Conservation (phyloP, 1,140 invertebrate species). For the Heliothis subflexa region DNA sequence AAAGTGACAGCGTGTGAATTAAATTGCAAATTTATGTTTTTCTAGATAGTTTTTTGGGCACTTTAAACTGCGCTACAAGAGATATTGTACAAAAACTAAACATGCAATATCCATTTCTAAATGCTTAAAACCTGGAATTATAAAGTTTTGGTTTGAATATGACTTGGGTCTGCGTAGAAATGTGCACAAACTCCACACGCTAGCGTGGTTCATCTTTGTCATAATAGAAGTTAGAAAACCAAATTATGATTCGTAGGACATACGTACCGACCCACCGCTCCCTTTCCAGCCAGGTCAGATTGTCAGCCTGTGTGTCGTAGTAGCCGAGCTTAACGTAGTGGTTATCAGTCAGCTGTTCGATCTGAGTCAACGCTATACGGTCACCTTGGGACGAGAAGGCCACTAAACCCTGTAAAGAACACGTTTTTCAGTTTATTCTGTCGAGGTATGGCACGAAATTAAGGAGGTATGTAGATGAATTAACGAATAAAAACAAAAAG, state of each 20-base stretch:
- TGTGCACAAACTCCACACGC: no score
- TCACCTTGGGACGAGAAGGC: conserved; percentile 99
- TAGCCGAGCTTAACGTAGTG: conserved; percentile 98
- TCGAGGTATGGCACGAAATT: no score
- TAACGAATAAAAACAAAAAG: no score
- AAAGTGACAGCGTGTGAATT: conserved; percentile 17
- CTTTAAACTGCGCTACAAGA: conserved; percentile 3
- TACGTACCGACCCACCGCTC: conserved; percentile 95
- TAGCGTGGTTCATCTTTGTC: no score
- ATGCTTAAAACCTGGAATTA: no score
- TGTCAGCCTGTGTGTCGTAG: conserved; percentile 97
- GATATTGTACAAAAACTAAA: conserved; percentile 9
- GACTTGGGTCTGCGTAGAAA: neutral
- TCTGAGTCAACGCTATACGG: conserved; percentile 99
- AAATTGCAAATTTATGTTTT: conserved; percentile 30
- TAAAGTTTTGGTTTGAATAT: no score
- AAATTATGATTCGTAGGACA: neutral
- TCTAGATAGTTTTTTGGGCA: conserved; percentile 8
- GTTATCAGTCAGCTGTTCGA: conserved; percentile 98
- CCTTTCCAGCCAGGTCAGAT: conserved; percentile 96
- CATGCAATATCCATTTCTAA: no score
- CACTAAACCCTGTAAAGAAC: conserved; percentile 92
- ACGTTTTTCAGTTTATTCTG: neutral
- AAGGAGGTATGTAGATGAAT: no score
- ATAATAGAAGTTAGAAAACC: no score